Base-by-base conservation (phyloP, 2,797 vertebrate genomes). In the Rhynchonycteris naso region DNA sequence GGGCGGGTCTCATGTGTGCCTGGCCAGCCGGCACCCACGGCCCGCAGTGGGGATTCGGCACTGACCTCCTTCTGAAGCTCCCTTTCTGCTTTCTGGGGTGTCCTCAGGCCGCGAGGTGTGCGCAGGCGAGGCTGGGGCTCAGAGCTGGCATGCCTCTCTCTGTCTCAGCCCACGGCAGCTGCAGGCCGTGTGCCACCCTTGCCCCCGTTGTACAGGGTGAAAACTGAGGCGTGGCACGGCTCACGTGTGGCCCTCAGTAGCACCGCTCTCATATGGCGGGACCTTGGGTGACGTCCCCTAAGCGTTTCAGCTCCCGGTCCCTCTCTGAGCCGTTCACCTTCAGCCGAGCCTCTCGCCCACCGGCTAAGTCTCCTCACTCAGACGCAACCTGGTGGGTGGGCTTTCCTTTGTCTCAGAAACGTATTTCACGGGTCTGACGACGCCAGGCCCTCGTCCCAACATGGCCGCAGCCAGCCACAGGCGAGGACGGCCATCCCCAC, bases 91-190 rank as follows among this genome's bases (percentile, higher is more conserved):
- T 5, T 54, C 71, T 16, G 10, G 1, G 0, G 11, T 0, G 15
- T 30, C 11, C 4, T 2, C 5, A 0, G 1, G 0, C 69, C 8
- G 2, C 4, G 13, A 11, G 38, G 13, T 0, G 22, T 13, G 26
- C 11, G 0, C 21, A 28, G 66, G 74, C 0, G 8, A 0, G 1
- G 58, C 2, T 3, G 63, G 1, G 35, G 21, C 10, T 24, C 21
- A 13, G 65, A 47, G 15, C 14, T 2, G 3, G 2, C 35, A 4
- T 0, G 4, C 26, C 5, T 33, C 22, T 14, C 38, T 10, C n/a
- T 10, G 0, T 12, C 15, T n/a, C 61, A 35, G 5, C 28, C 63
- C 69, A 15, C 33, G 14, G 68, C 65, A 71, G 35, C 68, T 35
- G 14, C 68, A 24, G 30, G 52, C 43, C 72, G 4, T 0, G 0